Percentiles rank a stretch among this genome's conserved stretches.
Evolutionary conservation across 2,888 invertebrate species (phyloP).

Genomic region (Aphidius colemani): DNA sequence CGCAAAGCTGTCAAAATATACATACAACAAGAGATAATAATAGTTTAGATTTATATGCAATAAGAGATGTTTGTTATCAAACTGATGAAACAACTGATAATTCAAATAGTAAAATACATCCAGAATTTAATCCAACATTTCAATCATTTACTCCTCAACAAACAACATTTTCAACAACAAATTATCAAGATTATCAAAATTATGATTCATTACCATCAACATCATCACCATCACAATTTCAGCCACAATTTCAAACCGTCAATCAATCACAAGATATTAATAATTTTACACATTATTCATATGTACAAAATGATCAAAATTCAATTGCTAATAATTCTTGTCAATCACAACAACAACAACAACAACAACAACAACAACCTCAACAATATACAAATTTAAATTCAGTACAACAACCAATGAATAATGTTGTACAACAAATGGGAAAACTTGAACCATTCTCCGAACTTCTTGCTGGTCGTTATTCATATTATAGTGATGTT

Average conservation of each 20-base stretch:
- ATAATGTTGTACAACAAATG: slow-evolving; percentile 56
- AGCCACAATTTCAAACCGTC: slow-evolving; percentile 23
- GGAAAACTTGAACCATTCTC: slow-evolving; percentile 75
- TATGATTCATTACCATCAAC: slow-evolving; percentile 52
- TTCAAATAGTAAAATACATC: slow-evolving; percentile 60
- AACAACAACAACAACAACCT: slow-evolving; percentile 31
- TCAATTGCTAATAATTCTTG: background rate
- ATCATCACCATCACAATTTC: slow-evolving; percentile 47
- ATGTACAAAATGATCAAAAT: slow-evolving; percentile 25
- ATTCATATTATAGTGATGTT: slow-evolving; percentile 60
- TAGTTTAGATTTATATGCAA: slow-evolving; percentile 67
- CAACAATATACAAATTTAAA: slow-evolving; percentile 72
- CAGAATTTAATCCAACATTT: slow-evolving; percentile 54
- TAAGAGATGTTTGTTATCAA: slow-evolving; percentile 66
- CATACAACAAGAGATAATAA: slow-evolving; percentile 62
- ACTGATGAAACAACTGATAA: slow-evolving; percentile 63
- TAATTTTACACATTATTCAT: slow-evolving; percentile 32
- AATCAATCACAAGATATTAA: slow-evolving; percentile 7
- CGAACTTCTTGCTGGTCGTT: slow-evolving; percentile 66
- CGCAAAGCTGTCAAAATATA: slow-evolving; percentile 40
- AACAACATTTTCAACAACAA: slow-evolving; percentile 38
- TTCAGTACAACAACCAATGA: slow-evolving; percentile 62
- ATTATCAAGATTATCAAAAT: slow-evolving; percentile 46
- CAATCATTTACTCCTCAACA: slow-evolving; percentile 48
- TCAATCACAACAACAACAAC: slow-evolving; percentile 8